Percentiles rank a stretch among this genome's conserved stretches.
Conservation (phyloP, 2,113 vertebrate genomes). For the Indicator maculatus region DNA sequence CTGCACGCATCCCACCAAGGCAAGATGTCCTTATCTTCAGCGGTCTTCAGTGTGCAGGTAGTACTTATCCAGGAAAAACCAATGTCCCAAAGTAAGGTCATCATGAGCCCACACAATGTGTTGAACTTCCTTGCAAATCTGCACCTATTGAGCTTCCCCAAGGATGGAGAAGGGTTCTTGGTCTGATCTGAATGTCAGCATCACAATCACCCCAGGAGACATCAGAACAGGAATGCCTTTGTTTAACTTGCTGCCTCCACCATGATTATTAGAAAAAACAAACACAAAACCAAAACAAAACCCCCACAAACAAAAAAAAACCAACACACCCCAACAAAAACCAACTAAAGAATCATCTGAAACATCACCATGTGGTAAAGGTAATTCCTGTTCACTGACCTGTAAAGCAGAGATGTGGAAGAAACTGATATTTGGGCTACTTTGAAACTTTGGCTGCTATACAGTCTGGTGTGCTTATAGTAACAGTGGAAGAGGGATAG, state of each 20-base stretch:
- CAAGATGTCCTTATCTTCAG: neutral
- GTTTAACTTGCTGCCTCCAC: neutral
- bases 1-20: neutral
- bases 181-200: neutral
- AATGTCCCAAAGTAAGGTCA: neutral
- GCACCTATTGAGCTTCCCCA: neutral
- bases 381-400: neutral
- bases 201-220: neutral
- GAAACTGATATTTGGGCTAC: neutral
- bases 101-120: fast-evolving
- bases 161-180: neutral
- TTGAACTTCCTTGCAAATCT: neutral
- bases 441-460: neutral
- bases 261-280: neutral
- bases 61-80: neutral
- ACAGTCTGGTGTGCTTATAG: neutral
- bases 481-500: neutral
- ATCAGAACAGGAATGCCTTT: neutral
- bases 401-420: neutral
- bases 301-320: too few relatives aligned
- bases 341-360: neutral
- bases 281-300: neutral
- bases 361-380: neutral
- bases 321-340: too few relatives aligned
- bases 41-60: neutral